These are phyloP conservation scores for Trachemys scripta DNA, from an alignment of 2,113 vertebrate genomes.

Conservation along the genomic window DNA sequence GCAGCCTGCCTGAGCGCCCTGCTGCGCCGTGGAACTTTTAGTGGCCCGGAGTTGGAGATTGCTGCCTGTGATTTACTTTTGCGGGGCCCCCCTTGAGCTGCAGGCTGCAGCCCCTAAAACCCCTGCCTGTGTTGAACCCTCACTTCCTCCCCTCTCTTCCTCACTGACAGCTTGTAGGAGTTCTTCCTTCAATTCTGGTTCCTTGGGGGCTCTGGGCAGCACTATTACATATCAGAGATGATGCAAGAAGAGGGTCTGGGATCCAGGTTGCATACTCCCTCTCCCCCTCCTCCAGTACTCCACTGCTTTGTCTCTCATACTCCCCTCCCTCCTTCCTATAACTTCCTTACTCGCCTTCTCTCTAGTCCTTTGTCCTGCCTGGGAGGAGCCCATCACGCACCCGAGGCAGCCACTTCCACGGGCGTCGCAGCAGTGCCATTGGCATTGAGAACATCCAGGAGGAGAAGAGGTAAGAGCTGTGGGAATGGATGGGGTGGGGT, in stretches of 20 bases:
- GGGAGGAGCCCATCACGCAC: constrained; percentile 76
- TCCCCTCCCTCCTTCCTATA: constrained; percentile 17
- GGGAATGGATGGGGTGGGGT: background rate
- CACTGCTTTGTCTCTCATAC: constrained; percentile 7
- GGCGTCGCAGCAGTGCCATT: constrained; percentile 91
- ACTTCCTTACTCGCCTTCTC: constrained; percentile 40
- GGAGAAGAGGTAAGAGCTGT: constrained; percentile 87
- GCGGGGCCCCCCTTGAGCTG: too few species aligned
- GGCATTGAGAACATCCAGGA: constrained; percentile 95
- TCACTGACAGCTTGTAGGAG: background rate
- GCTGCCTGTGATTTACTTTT: too few species aligned
- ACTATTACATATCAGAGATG: background rate
- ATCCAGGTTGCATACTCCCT: background rate
- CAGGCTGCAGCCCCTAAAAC: too few species aligned
- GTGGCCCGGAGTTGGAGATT: too few species aligned
- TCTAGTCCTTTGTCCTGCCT: constrained; percentile 79
- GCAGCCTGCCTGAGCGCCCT: too few species aligned
- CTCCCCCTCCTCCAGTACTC: constrained; percentile 16
- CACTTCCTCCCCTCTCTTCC: background rate
- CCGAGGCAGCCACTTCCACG: constrained; percentile 81
- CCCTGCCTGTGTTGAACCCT: background rate
- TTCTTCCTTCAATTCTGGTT: background rate
- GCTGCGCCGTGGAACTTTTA: too few species aligned
- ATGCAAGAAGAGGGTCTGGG: background rate
- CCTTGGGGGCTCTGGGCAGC: background rate